These are phyloP conservation scores for Clarias pachynema DNA, from an alignment of 2,797 vertebrate genomes.

Conservation along the genomic window DNA sequence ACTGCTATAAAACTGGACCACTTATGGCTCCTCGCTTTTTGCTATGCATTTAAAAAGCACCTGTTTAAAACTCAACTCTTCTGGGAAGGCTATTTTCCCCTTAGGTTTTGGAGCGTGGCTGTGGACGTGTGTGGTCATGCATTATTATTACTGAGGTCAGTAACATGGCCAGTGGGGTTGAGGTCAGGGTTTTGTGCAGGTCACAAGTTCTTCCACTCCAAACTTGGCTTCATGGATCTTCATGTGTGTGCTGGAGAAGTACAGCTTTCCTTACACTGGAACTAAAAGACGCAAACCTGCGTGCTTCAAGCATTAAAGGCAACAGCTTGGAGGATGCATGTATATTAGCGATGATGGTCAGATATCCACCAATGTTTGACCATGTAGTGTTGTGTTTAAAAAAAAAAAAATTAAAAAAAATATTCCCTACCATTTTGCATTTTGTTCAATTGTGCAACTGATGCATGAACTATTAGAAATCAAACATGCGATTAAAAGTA, in stretches of 20 bases:
- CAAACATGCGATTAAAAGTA: background rate
- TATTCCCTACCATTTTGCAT: background rate
- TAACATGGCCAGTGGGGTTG: background rate
- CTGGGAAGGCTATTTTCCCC: background rate
- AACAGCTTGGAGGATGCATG: background rate
- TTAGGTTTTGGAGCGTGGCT: background rate
- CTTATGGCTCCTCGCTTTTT: background rate
- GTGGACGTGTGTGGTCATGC: background rate
- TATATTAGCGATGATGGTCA: no score
- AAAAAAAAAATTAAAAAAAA: background rate
- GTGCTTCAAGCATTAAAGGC: no score
- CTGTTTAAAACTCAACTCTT: background rate
- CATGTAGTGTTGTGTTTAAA: no score
- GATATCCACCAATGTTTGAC: background rate
- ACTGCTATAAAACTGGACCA: background rate
- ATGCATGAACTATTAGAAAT: background rate
- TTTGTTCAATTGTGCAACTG: background rate
- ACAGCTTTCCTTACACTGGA: background rate
- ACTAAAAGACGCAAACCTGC: background rate
- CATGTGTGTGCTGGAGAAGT: background rate
- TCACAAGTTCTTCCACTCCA: constrained; percentile 4
- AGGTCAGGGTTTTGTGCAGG: background rate
- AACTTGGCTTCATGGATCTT: background rate
- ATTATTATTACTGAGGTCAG: background rate
- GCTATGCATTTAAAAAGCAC: background rate